Evolutionary conservation across 2,797 vertebrate species (phyloP).

Genomic region (Peromyscus aztecus): DNA sequence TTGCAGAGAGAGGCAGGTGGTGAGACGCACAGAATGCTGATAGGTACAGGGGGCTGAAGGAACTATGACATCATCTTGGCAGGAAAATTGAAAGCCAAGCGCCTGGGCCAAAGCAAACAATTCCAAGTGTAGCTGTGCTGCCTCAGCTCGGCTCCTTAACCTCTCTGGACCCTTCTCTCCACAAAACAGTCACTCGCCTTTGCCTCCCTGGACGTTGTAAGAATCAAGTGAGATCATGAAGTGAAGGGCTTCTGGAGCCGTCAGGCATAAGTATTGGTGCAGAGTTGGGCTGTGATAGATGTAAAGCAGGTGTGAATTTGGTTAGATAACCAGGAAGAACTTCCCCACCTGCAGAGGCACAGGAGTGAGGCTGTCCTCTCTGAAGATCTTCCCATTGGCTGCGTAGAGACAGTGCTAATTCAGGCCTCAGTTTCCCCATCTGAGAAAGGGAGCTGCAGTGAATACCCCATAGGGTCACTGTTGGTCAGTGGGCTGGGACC

Average conservation of each 20-base stretch:
- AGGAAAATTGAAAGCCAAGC: not conserved
- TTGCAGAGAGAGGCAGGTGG: fast-evolving
- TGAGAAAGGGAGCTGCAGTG: not conserved
- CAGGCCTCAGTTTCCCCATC: not conserved
- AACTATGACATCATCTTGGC: not conserved
- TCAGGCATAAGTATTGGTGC: not conserved
- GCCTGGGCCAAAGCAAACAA: not conserved
- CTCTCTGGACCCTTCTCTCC: not conserved
- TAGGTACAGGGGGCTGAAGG: no score
- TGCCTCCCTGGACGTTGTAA: fast-evolving
- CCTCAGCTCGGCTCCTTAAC: not conserved
- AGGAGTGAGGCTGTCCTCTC: not conserved
- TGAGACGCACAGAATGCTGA: not conserved
- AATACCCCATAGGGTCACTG: no score
- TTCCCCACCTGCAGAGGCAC: not conserved
- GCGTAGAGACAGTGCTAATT: not conserved
- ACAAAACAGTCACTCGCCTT: not conserved
- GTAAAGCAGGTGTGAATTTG: not conserved
- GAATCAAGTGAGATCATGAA: not conserved
- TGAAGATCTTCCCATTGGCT: not conserved
- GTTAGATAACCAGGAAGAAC: constrained; percentile 38
- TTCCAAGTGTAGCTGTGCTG: not conserved
- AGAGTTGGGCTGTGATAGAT: not conserved
- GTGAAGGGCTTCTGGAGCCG: not conserved
- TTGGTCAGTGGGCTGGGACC: not conserved